Percentiles rank a stretch among this genome's conserved stretches.
Conservation (phyloP, 2,888 invertebrate genomes). For the Nomada fabriciana region DNA sequence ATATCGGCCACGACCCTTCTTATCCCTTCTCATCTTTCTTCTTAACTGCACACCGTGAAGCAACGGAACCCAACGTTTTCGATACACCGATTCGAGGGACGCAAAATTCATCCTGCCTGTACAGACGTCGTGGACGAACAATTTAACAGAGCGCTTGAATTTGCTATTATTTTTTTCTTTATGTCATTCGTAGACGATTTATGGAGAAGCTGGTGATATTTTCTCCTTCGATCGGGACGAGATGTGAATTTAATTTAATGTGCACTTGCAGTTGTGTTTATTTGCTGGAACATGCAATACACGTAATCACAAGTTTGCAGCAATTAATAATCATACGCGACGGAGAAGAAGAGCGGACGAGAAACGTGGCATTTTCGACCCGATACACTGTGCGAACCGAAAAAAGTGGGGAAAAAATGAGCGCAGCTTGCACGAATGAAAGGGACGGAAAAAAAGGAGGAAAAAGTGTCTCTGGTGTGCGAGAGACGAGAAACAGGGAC, state of each 20-base stretch:
- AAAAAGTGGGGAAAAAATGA: neutral
- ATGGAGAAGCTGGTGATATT: no score
- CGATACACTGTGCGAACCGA: neutral
- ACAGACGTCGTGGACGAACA: no score
- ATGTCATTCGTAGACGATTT: neutral
- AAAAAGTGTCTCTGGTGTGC: constrained; percentile 3
- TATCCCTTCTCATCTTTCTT: constrained; percentile 17
- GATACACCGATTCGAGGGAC: neutral
- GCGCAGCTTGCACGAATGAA: constrained; percentile 1
- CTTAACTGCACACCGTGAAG: neutral
- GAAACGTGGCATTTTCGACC: neutral
- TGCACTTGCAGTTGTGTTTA: no score
- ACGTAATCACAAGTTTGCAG: no score
- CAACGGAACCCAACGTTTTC: neutral
- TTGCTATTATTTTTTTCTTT: neutral
- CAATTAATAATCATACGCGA: neutral
- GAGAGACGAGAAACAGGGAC: constrained; percentile 28
- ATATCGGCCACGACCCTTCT: constrained; percentile 27
- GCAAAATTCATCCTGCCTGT: no score
- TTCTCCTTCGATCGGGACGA: no score
- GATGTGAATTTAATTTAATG: no score
- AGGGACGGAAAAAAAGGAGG: neutral
- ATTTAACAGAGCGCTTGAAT: no score
- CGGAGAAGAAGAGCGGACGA: neutral
- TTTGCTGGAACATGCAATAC: no score